Evolutionary conservation across 2,888 invertebrate genomes (phyloP).

Genomic region (Eilema caniola): DNA sequence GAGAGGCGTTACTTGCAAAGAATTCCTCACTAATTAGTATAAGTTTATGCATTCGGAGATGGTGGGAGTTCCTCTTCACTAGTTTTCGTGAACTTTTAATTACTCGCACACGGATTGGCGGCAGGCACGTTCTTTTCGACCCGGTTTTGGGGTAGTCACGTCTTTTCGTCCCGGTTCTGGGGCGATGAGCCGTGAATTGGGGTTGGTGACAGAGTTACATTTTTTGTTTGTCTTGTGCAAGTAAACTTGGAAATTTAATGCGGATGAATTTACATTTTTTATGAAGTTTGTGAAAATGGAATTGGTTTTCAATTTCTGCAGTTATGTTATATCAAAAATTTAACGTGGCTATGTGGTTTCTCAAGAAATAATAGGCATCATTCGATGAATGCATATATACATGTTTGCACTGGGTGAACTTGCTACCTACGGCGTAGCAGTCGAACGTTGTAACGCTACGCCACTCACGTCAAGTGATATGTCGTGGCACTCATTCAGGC

Average conservation of each 20-base stretch:
- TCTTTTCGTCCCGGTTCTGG: conserved; percentile 37
- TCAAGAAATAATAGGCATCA: too few species aligned
- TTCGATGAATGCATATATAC: too few species aligned
- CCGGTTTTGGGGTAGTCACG: conserved; percentile 27
- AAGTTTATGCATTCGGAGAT: conserved; percentile 83
- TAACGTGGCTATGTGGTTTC: background rate
- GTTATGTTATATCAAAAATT: background rate
- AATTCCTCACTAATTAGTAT: conserved; percentile 84
- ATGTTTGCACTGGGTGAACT: too few species aligned
- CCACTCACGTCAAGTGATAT: too few species aligned
- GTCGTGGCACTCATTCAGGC: too few species aligned
- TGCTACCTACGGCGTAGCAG: too few species aligned
- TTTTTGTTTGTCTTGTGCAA: conserved; percentile 29
- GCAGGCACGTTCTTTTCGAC: conserved; percentile 69
- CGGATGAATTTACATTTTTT: conserved; percentile 1
- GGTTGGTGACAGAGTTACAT: conserved; percentile 19
- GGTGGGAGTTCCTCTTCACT: conserved; percentile 58
- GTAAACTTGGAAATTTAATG: conserved; percentile 17
- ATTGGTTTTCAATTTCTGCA: background rate
- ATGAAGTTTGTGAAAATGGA: background rate
- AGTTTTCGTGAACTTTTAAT: conserved; percentile 79
- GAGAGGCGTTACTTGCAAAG: conserved; percentile 75
- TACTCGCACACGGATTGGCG: conserved; percentile 67
- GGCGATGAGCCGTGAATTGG: conserved; percentile 26
- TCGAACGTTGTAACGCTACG: too few species aligned